phyloP scores from a whole-genome alignment of 2,888 invertebrate species.

The Yponomeuta plumbellus region DNA sequence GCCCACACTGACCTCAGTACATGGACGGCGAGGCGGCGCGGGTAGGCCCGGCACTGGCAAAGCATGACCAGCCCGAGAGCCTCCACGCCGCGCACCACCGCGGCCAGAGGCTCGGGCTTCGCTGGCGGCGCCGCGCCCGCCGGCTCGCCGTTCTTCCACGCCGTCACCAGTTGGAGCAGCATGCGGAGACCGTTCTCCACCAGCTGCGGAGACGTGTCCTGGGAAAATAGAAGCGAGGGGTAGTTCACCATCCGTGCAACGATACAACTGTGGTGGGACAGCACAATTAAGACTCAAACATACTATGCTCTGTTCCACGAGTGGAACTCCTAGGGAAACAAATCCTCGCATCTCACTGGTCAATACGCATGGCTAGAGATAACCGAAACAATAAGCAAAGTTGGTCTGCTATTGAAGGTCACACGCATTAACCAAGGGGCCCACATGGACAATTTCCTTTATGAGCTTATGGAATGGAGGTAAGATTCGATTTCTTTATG shows the following conservation, averaged over 20 bases:
- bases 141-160: conserved; percentile 91
- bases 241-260: background rate
- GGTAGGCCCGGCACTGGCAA: conserved; percentile 90
- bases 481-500: too few relatives aligned
- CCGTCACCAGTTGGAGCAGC: conserved; percentile 92
- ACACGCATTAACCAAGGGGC: too few relatives aligned
- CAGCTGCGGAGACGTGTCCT: conserved; percentile 91
- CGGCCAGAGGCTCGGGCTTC: conserved; percentile 75
- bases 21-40: conserved; percentile 91
- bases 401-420: too few relatives aligned
- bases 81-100: background rate
- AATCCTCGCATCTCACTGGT: too few relatives aligned
- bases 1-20: conserved; percentile 57
- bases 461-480: too few relatives aligned
- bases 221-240: conserved; percentile 22
- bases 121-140: conserved; percentile 38
- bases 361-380: too few relatives aligned
- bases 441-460: too few relatives aligned
- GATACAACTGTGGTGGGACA: too few relatives aligned
- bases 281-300: too few relatives aligned
- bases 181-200: conserved; percentile 96
- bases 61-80: background rate
- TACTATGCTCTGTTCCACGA: too few relatives aligned
- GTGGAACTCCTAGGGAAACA: too few relatives aligned
- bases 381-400: too few relatives aligned